Evolutionary conservation across 2,797 vertebrate species (phyloP).

Genomic region (Gobionotothen gibberifrons): DNA sequence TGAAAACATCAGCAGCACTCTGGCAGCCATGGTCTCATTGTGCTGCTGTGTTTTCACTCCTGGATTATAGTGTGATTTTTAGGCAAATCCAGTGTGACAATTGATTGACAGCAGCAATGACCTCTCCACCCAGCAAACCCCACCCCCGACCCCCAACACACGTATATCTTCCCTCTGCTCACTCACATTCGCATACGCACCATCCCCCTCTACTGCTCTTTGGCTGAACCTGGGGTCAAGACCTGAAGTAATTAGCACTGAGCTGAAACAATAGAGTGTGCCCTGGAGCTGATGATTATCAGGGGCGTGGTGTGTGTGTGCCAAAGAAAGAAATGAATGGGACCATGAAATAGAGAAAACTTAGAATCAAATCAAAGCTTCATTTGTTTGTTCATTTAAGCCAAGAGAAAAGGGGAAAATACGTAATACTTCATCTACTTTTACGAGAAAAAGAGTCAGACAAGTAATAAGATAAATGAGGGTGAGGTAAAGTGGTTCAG

Average conservation of each 20-base stretch:
- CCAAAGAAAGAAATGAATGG: constrained; percentile 42
- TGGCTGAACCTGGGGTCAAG: constrained; percentile 71
- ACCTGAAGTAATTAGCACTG: constrained; percentile 80
- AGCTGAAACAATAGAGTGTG: constrained; percentile 79
- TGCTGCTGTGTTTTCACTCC: constrained; percentile 37
- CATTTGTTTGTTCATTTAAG: constrained; percentile 8
- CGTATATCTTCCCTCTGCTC: constrained; percentile 19
- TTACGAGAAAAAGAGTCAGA: neutral
- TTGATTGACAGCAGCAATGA: constrained; percentile 78
- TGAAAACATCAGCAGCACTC: constrained; percentile 4
- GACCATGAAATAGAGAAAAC: constrained; percentile 28
- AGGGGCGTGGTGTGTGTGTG: constrained; percentile 39
- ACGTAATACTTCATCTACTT: neutral
- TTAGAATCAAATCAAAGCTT: constrained; percentile 9
- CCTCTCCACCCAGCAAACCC: constrained; percentile 53
- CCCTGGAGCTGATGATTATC: constrained; percentile 76
- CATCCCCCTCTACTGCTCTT: constrained; percentile 56
- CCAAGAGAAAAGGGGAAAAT: neutral
- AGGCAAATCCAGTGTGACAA: constrained; percentile 63
- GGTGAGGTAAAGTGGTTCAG: constrained; percentile 1
- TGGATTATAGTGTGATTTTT: constrained; percentile 53
- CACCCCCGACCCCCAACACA: constrained; percentile 25
- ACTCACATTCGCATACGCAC: constrained; percentile 35
- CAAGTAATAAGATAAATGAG: neutral
- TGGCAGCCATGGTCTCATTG: constrained; percentile 18